These are phyloP conservation scores for Calliphora vicina DNA, from an alignment of 1,140 invertebrate genomes.

Conservation along the genomic window DNA sequence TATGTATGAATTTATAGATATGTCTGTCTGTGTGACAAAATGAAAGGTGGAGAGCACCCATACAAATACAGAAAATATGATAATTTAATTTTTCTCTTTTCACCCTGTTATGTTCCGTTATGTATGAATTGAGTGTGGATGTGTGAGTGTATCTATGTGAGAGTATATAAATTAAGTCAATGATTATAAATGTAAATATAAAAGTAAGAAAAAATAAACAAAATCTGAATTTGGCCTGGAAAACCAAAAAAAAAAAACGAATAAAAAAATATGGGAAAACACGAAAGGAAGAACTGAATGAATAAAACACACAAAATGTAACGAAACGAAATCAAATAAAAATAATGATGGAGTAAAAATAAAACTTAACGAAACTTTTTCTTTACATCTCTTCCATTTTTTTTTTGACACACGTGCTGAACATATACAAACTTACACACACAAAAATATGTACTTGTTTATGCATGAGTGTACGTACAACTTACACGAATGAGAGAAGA, in stretches of 20 bases:
- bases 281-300: not conserved
- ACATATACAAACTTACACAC: slow-evolving; percentile 2
- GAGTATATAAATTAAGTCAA: not conserved
- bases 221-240: slow-evolving; percentile 2
- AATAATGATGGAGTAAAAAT: not conserved
- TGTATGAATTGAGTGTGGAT: not conserved
- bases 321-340: not conserved
- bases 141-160: not conserved
- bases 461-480: not conserved
- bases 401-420: slow-evolving; percentile 17
- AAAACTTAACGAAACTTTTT: slow-evolving; percentile 35
- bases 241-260: too few species aligned
- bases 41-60: not conserved
- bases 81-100: not conserved
- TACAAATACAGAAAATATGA: not conserved
- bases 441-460: not conserved
- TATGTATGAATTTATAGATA: too few species aligned
- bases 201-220: not conserved
- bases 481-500: not conserved
- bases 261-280: not conserved
- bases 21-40: too few species aligned
- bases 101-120: too few species aligned
- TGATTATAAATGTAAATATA: not conserved
- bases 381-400: not conserved
- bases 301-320: not conserved